phyloP scores from a whole-genome alignment of 2,888 invertebrate species.

The Nesidiocoris tenuis region DNA sequence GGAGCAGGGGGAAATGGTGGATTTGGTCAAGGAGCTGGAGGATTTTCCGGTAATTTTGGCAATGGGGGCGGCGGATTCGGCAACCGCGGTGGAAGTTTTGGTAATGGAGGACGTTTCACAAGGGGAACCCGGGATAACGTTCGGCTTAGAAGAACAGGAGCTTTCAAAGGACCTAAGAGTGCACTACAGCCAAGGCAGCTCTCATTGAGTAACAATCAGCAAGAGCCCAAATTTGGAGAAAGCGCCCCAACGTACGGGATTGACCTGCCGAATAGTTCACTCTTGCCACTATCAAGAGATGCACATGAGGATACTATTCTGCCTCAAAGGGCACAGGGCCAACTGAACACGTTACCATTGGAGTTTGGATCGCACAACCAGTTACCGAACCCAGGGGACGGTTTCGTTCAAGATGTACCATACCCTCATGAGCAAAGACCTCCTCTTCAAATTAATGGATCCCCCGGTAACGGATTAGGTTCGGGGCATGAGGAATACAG shows the following conservation, averaged over 20 bases:
- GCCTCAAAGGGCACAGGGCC: no score
- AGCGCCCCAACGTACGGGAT: background rate
- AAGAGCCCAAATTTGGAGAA: background rate
- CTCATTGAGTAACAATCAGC: background rate
- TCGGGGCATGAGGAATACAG: background rate
- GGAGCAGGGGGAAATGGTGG: constrained; percentile 50
- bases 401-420: background rate
- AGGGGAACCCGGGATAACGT: background rate
- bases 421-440: background rate
- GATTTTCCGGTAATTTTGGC: constrained; percentile 31
- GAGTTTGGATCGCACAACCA: background rate
- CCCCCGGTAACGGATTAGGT: background rate
- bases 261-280: background rate
- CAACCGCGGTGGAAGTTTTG: constrained; percentile 38
- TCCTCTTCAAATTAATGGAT: background rate
- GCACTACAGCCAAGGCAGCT: background rate
- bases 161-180: background rate
- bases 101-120: constrained; percentile 20
- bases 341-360: no score
- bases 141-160: constrained; percentile 1
- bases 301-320: background rate
- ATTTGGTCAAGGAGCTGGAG: constrained; percentile 32
- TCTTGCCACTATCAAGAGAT: background rate
- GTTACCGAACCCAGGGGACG: no score
- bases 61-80: constrained; percentile 47